Percentiles rank a stretch among this genome's conserved stretches.
phyloP scores from a whole-genome alignment of 2,113 vertebrate species.

The Scartelaos histophorus region DNA sequence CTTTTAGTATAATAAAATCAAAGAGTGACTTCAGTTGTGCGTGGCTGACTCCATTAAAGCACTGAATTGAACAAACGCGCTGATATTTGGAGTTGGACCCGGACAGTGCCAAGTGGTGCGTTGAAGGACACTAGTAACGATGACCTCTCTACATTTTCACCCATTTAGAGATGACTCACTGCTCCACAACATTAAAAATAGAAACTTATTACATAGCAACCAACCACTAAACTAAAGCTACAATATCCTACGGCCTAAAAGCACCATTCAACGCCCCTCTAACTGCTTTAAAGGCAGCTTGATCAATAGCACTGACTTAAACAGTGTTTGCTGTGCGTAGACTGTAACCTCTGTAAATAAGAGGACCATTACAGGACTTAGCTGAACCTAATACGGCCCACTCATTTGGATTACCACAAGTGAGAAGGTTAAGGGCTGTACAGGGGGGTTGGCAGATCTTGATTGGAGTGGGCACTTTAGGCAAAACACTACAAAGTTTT shows the following conservation, averaged over 20 bases:
- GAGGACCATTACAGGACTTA: constrained; percentile 43
- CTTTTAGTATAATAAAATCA: too few relatives aligned
- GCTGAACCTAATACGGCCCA: constrained; percentile 31
- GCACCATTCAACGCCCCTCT: constrained; percentile 32
- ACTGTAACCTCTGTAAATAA: constrained; percentile 49
- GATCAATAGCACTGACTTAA: constrained; percentile 41
- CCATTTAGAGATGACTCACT: constrained; percentile 20
- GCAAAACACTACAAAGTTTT: not conserved
- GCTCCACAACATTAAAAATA: constrained; percentile 5
- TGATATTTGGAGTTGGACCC: not conserved
- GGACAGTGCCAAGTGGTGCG: constrained; percentile 24
- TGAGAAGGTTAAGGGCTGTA: constrained; percentile 8
- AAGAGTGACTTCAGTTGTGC: not conserved
- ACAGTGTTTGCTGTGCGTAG: constrained; percentile 41
- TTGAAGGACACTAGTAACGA: constrained; percentile 29
- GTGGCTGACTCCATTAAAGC: not conserved
- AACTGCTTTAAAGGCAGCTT: constrained; percentile 30
- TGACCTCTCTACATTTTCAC: constrained; percentile 19
- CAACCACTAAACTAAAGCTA: not conserved
- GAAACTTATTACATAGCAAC: not conserved
- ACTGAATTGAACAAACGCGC: not conserved
- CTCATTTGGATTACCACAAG: constrained; percentile 36
- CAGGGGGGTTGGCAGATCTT: not conserved
- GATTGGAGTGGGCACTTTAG: not conserved
- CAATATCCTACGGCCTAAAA: constrained; percentile 17